phyloP scores from a whole-genome alignment of 2,888 invertebrate species.

The Drosophila sordidapex region DNA sequence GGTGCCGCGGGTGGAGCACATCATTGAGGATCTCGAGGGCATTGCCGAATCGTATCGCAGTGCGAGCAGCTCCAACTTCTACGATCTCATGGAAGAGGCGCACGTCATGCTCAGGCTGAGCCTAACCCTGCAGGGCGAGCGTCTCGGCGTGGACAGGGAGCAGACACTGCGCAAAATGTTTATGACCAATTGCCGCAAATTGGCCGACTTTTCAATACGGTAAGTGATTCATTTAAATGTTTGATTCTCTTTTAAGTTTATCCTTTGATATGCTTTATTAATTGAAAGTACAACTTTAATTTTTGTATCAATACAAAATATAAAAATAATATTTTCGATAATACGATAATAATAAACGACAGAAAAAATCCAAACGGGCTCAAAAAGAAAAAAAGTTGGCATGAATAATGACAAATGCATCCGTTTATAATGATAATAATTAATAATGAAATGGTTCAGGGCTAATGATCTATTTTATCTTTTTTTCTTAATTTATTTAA shows the following conservation, averaged over 20 bases:
- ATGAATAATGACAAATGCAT: not conserved
- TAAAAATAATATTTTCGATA: too few relatives aligned
- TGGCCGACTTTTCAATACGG: conserved; percentile 84
- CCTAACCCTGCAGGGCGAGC: conserved; percentile 78
- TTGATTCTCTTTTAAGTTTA: not conserved
- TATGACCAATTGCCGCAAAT: conserved; percentile 80
- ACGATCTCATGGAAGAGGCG: conserved; percentile 90
- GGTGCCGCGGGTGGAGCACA: conserved; percentile 87
- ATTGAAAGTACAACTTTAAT: not conserved
- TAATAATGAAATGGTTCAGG: not conserved
- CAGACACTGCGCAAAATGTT: conserved; percentile 76
- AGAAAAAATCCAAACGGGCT: not conserved
- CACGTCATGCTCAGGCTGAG: conserved; percentile 88
- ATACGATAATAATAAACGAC: too few relatives aligned
- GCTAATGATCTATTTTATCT: not conserved
- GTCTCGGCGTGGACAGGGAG: conserved; percentile 68
- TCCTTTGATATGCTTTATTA: not conserved
- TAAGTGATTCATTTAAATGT: conserved; percentile 28
- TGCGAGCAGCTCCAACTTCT: conserved; percentile 89
- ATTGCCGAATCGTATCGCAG: conserved; percentile 88
- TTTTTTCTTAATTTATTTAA: not conserved
- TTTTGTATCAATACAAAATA: not conserved
- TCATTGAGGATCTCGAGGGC: conserved; percentile 90
- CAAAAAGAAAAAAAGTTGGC: not conserved
- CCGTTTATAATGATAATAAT: not conserved